Evolutionary conservation across 2,797 vertebrate genomes (phyloP), one percentile per base, ranked within the genome.

Genomic region (Peromyscus aztecus): DNA sequence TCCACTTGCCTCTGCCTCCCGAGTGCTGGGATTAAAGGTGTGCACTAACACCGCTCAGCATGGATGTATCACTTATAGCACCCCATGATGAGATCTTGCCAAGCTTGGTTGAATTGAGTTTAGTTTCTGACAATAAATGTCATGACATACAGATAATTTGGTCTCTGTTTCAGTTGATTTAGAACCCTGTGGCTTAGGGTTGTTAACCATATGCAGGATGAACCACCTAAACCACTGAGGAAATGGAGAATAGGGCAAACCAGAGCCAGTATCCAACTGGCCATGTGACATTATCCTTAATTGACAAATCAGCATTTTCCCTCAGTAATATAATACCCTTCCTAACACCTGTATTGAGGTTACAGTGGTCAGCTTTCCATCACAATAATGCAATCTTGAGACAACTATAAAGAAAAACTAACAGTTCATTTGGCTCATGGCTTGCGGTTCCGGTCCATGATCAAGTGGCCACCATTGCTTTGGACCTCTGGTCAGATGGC

Each of bases 91-190:
- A 27, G 73, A 27, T 90, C 27, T 59, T 89, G 34, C 55, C 55
- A 85, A 73, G 34, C 91, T 89, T 93, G 69, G 73, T 76, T 80
- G 37, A 93, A 75, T 17, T 78, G 27, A 83, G 82, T 80, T 84
- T 89, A 89, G 59, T 78, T 94, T n/a, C 71, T 73, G 71, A 73
- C 71, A 40, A 73, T 23, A 73, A 73, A 73, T 73, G 37, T 52
- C 65, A 61, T 37, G 34, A 40, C 13, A 52, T 76, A 76, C 83
- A 52, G 59, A 92, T 49, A 73, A 46, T 81, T 67, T 75, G 49
- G 65, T 81, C 37, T 61, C 94, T 94, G 67, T 85, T 88, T 67
- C n/a, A 75, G 87, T 88, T 92, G 69, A 14, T 40, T 78, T 24
- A 89, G 59, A 27, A 37, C 40, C 29, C 59, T 94, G 17, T 81